Evolutionary conservation across 1,140 invertebrate genomes (phyloP).

Genomic region (Drosophila kepulauana): DNA sequence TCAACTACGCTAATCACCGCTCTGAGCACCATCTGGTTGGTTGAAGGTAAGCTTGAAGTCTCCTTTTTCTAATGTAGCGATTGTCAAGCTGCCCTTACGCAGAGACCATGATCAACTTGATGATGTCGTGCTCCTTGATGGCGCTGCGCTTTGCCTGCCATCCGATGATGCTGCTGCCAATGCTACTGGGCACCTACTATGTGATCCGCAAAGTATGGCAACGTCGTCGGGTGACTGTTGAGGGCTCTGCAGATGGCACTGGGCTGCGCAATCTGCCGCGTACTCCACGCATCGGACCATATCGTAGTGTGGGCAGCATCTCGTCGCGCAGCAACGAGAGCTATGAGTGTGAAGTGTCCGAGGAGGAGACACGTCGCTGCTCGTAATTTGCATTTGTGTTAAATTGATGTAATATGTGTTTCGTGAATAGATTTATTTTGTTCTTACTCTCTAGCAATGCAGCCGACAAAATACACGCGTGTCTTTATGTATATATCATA

Average conservation of each 20-base stretch:
- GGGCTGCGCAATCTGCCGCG: conserved; percentile 9
- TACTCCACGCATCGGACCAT: conserved; percentile 44
- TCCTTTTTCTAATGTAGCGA: too few species aligned
- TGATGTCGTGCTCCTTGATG: conserved; percentile 59
- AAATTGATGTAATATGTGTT: conserved; percentile 34
- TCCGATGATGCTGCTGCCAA: conserved; percentile 59
- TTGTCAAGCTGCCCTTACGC: not conserved
- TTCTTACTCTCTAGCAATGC: not conserved
- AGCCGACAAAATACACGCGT: conserved; percentile 9
- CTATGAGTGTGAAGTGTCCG: conserved; percentile 11
- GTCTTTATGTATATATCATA: not conserved
- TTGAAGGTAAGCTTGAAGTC: conserved; percentile 53
- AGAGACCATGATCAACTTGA: conserved; percentile 60
- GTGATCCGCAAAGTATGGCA: conserved; percentile 40
- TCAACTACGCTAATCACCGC: conserved; percentile 42
- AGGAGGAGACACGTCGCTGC: conserved; percentile 13
- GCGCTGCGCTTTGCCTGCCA: conserved; percentile 54
- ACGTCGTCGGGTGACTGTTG: conserved; percentile 5
- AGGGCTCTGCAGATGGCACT: not conserved
- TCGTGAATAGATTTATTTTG: conserved; percentile 14
- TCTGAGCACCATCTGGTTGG: conserved; percentile 44
- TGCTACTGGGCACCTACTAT: conserved; percentile 30
- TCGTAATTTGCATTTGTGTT: conserved; percentile 3
- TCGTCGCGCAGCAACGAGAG: conserved; percentile 42
- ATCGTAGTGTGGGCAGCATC: conserved; percentile 43